These are phyloP conservation scores for Glaucomys volans DNA, from an alignment of 2,113 vertebrate species.

Conservation along the genomic window DNA sequence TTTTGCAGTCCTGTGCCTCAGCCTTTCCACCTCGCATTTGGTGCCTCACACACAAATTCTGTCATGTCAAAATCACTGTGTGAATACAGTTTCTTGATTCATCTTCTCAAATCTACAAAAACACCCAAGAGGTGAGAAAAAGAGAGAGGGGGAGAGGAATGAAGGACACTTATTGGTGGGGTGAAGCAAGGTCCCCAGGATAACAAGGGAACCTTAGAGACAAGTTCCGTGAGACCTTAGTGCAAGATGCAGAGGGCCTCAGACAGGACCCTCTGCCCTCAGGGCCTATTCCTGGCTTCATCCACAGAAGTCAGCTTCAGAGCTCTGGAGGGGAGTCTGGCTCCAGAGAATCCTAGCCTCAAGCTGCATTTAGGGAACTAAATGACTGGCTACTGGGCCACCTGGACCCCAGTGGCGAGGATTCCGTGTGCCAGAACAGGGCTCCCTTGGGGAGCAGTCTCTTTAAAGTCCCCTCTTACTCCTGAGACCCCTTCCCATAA, in stretches of 20 bases:
- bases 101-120: background rate
- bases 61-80: background rate
- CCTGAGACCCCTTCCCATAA: accelerated
- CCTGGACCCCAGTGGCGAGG: background rate
- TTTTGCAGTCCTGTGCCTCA: background rate
- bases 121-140: background rate
- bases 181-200: background rate
- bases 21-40: background rate
- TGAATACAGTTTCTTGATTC: background rate
- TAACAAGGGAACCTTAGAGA: background rate
- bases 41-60: too few relatives aligned
- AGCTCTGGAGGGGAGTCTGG: background rate
- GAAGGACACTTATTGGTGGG: accelerated
- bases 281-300: background rate
- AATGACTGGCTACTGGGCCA: background rate
- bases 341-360: background rate
- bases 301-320: background rate
- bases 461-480: background rate
- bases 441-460: background rate
- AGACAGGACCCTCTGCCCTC: too few relatives aligned
- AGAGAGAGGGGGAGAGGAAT: background rate
- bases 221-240: background rate
- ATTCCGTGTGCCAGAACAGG: accelerated
- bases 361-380: background rate
- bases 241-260: background rate